phyloP scores from a whole-genome alignment of 1,140 invertebrate species.

The Lepidurus apus region DNA sequence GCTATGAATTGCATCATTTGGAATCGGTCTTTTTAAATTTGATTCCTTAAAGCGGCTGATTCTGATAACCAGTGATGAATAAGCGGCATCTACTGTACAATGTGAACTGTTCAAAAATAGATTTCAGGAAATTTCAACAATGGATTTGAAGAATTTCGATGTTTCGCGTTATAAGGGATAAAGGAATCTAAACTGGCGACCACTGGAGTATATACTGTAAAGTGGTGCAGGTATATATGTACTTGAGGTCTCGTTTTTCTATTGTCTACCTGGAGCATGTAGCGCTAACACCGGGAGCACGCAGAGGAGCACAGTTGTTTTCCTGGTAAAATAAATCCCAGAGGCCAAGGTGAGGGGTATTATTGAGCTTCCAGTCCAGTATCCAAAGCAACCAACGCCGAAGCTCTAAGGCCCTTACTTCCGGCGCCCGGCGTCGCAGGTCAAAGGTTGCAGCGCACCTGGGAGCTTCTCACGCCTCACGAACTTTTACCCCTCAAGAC shows the following conservation, averaged over 20 bases:
- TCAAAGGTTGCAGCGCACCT: slow-evolving; percentile 20
- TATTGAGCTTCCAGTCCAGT: background rate
- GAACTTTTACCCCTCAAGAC: slow-evolving; percentile 2
- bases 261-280: background rate
- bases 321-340: slow-evolving; percentile 2
- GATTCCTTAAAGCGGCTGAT: too few species aligned
- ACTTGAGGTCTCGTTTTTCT: background rate
- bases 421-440: slow-evolving; percentile 15
- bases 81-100: too few species aligned
- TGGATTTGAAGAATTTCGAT: too few species aligned
- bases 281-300: background rate
- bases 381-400: background rate
- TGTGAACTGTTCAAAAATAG: too few species aligned
- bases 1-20: too few species aligned
- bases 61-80: too few species aligned
- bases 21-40: too few species aligned
- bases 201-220: too few species aligned
- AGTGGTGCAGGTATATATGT: too few species aligned
- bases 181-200: too few species aligned
- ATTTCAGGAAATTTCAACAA: too few species aligned
- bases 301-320: background rate
- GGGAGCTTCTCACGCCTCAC: slow-evolving; percentile 20
- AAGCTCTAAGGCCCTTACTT: slow-evolving; percentile 7
- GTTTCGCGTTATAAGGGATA: too few species aligned
- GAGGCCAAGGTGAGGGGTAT: background rate